A percentile compares a stretch with the other conserved stretches of the same genome.
These are phyloP conservation scores for Dryadula phaetusa DNA, from an alignment of 2,888 invertebrate species.

Conservation along the genomic window DNA sequence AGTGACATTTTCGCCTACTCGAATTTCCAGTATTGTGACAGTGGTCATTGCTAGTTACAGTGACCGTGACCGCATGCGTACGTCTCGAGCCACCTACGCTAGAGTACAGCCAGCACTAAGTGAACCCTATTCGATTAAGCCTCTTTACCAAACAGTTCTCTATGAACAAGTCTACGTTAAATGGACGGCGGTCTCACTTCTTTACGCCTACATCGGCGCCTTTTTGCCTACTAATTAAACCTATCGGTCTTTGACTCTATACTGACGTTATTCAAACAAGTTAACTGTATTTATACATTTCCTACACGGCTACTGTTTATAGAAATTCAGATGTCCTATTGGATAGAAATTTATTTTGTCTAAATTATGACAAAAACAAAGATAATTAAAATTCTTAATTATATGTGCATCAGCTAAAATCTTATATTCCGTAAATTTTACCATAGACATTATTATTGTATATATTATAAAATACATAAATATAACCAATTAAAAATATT, in stretches of 20 bases:
- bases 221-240: conserved; percentile 77
- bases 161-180: conserved; percentile 52
- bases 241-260: conserved; percentile 78
- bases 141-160: conserved; percentile 42
- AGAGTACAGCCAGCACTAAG: conserved; percentile 50
- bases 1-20: conserved; percentile 39
- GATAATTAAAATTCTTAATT: too few relatives aligned
- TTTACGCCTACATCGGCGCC: conserved; percentile 74
- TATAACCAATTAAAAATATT: background rate
- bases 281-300: conserved; percentile 42
- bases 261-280: conserved; percentile 59
- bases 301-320: conserved; percentile 42
- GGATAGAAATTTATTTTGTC: background rate
- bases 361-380: too few relatives aligned
- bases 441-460: conserved; percentile 1
- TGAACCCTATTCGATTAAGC: conserved; percentile 52
- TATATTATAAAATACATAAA: too few relatives aligned
- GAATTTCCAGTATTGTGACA: conserved; percentile 43
- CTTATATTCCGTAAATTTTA: too few relatives aligned
- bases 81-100: conserved; percentile 70
- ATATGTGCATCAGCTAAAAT: too few relatives aligned
- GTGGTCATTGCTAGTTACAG: conserved; percentile 51
- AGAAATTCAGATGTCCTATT: conserved; percentile 31
- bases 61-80: conserved; percentile 56
- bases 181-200: conserved; percentile 53